phyloP scores from a whole-genome alignment of 2,113 vertebrate species.

The Bos javanicus region DNA sequence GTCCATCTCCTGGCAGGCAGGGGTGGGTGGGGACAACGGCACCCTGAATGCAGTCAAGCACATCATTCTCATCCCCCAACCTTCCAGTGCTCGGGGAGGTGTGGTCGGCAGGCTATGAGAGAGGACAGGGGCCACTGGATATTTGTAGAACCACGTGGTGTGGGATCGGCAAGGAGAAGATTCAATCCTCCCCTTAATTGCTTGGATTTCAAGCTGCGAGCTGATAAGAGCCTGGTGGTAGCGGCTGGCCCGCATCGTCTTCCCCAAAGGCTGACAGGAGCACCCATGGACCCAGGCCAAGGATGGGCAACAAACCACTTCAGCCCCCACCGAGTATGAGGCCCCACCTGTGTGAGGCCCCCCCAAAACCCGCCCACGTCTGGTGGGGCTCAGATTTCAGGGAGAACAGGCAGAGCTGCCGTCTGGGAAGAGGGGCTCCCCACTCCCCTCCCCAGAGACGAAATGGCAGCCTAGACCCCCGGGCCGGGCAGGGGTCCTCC shows the following conservation, averaged over 20 bases:
- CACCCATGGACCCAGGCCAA: background rate
- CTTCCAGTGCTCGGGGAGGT: background rate
- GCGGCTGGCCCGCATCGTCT: slow-evolving; percentile 25
- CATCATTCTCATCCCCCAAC: background rate
- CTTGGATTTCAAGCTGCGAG: slow-evolving; percentile 41
- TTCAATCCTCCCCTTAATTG: slow-evolving; percentile 60
- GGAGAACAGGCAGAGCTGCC: background rate
- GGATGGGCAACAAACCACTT: accelerated
- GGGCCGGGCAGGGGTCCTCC: background rate
- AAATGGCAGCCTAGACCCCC: background rate
- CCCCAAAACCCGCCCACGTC: accelerated
- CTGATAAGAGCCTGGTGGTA: background rate
- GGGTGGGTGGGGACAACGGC: slow-evolving; percentile 55
- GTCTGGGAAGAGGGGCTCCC: background rate
- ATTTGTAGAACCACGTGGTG: slow-evolving; percentile 62
- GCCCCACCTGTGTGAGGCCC: background rate
- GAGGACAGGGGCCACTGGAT: slow-evolving; percentile 53
- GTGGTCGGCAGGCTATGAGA: background rate
- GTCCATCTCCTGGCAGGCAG: slow-evolving; percentile 48
- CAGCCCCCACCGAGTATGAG: background rate
- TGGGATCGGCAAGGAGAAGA: slow-evolving; percentile 55
- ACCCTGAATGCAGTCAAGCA: slow-evolving; percentile 60
- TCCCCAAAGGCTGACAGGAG: background rate
- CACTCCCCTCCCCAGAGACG: too few species aligned
- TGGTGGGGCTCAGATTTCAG: background rate